phyloP scores from a whole-genome alignment of 2,113 vertebrate species.

The Brienomyrus longianalis region DNA sequence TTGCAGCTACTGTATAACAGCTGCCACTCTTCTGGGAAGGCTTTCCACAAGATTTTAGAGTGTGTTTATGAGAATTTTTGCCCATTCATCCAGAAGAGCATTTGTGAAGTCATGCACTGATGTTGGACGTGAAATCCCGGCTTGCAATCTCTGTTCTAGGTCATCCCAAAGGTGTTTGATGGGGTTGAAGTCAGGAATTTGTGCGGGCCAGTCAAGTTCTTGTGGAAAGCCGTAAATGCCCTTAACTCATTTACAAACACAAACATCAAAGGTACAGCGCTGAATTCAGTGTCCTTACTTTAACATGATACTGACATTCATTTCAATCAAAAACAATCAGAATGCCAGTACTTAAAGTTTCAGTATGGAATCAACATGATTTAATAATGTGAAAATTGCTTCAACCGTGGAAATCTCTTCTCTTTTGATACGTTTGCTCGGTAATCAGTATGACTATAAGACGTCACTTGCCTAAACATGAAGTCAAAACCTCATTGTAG shows the following conservation, averaged over 20 bases:
- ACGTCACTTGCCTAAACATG: background rate
- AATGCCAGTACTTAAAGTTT: background rate
- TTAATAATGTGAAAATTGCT: background rate
- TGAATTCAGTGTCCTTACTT: background rate
- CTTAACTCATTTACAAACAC: background rate
- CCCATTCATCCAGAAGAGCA: background rate
- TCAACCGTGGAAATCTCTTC: background rate
- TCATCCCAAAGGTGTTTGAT: background rate
- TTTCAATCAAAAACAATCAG: background rate
- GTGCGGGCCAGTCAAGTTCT: background rate
- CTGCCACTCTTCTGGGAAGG: background rate
- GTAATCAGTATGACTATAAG: background rate
- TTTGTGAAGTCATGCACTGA: background rate
- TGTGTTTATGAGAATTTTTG: background rate
- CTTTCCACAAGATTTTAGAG: background rate
- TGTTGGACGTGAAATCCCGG: background rate
- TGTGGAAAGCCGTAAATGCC: background rate
- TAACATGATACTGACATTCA: background rate
- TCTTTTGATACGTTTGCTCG: background rate
- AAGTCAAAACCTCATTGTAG: background rate
- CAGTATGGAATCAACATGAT: background rate
- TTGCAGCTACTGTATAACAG: background rate
- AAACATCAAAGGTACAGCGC: background rate
- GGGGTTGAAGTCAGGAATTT: background rate
- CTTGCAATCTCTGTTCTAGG: background rate